Percentiles rank a stretch among this genome's conserved stretches.
These are phyloP conservation scores for Galago senegalensis DNA, from an alignment of 2,797 vertebrate species.

Conservation along the genomic window DNA sequence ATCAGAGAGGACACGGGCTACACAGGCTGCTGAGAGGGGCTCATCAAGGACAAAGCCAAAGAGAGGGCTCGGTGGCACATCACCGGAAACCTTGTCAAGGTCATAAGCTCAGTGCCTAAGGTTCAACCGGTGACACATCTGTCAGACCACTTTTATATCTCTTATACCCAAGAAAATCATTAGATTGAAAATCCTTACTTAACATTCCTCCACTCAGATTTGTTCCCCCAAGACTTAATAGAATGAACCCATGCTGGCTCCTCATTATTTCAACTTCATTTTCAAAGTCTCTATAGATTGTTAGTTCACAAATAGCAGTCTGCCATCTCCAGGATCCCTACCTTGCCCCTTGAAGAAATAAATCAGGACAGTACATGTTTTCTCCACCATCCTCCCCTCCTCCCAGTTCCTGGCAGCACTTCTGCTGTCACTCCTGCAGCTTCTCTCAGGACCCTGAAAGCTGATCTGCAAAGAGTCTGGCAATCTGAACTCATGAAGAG, in stretches of 20 bases:
- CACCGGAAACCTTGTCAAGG: not conserved
- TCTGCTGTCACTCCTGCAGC: not conserved
- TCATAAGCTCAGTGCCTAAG: not conserved
- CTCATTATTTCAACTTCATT: constrained; percentile 25
- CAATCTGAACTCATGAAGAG: not conserved
- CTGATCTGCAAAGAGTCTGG: not conserved
- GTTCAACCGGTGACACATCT: not conserved
- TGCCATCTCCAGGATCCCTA: not conserved
- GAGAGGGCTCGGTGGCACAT: not conserved
- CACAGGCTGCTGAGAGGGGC: not conserved
- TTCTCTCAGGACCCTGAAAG: not conserved
- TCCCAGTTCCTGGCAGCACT: not conserved
- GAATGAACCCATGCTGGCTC: not conserved
- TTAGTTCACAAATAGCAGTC: not conserved
- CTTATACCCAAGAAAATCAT: not conserved
- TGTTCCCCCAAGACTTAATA: not conserved
- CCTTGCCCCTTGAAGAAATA: not conserved
- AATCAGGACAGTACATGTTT: not conserved
- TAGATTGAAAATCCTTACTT: not conserved
- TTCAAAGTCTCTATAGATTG: not conserved
- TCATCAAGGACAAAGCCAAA: not conserved
- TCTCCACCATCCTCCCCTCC: no score
- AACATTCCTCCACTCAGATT: not conserved
- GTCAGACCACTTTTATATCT: not conserved
- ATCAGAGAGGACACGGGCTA: not conserved